Evolutionary conservation across 2,797 vertebrate genomes (phyloP), one percentile per base, ranked within the genome.

Genomic region (Pygocentrus nattereri): DNA sequence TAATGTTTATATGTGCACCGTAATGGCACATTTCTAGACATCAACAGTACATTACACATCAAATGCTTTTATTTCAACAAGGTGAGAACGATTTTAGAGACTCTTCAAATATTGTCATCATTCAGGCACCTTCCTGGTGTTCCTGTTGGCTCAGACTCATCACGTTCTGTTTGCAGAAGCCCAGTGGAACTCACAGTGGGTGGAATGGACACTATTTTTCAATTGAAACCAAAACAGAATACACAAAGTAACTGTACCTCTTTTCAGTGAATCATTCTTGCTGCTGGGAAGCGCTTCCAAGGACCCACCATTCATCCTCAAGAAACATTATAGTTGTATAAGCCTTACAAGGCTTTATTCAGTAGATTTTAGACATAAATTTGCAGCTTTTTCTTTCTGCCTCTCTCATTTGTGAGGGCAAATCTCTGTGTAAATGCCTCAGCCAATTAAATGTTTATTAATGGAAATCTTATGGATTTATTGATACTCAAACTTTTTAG

Each of bases 101-200:
- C 50, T 12, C 16, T 69, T 84, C 81, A 64, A 68, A 82, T 30
- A 59, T 31, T 56, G 27, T 56, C 76, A 58, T 78, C 65, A 69
- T 69, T 58, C 52, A 41, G 31, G 65, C 19, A 38, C 31, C 62
- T 10, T 65, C 6, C 18, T 78, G 65, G 58, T 69, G 23, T 62
- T 77, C 50, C 31, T 56, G 76, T 52, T 61, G 54, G 38, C 56
- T 23, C 67, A 50, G 47, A 59, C 27, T n/a, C 21, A 68, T 68
- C 65, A 68, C 5, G 76, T 12, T 77, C 31, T 67, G 31, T 54
- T 67, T 67, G 16, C 21, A 54, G 21, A 38, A 34, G 50, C 21
- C 64, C 64, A 15, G 31, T 44, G 34, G 67, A 78, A 44, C 4
- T 12, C 15, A 56, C 25, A n/a, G 19, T 12, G 34, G 30, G 3